phyloP scores from a whole-genome alignment of 2,888 invertebrate genomes.

The Andrena praecox region DNA sequence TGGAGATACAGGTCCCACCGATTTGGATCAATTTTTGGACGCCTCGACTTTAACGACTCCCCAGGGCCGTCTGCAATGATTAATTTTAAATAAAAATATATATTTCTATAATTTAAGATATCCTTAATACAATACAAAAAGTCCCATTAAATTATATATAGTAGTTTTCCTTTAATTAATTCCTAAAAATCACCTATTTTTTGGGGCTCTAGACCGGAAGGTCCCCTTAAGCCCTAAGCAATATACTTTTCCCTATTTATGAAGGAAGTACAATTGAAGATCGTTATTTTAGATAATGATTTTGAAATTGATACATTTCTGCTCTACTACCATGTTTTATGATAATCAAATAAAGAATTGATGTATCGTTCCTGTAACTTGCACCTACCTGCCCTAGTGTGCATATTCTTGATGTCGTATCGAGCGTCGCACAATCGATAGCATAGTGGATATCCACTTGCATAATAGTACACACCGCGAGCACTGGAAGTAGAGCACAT shows the following conservation, averaged over 20 bases:
- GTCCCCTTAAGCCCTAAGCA: too few relatives aligned
- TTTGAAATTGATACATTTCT: neutral
- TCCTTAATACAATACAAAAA: too few relatives aligned
- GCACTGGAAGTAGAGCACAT: constrained; percentile 56
- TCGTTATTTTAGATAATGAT: neutral
- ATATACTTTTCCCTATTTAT: neutral
- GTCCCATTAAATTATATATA: too few relatives aligned
- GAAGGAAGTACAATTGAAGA: neutral
- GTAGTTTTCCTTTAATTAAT: too few relatives aligned
- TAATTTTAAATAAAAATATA: too few relatives aligned
- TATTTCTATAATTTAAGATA: too few relatives aligned
- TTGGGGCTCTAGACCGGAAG: too few relatives aligned
- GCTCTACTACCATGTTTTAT: neutral
- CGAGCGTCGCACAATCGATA: constrained; percentile 51
- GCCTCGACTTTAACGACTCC: too few relatives aligned
- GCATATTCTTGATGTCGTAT: constrained; percentile 41
- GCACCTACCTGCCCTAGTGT: neutral
- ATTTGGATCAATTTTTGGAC: too few relatives aligned
- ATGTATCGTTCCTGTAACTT: neutral
- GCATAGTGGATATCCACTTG: constrained; percentile 49
- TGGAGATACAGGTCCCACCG: too few relatives aligned
- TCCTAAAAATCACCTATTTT: too few relatives aligned
- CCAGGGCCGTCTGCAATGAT: too few relatives aligned
- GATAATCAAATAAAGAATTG: neutral
- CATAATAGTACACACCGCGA: constrained; percentile 48